Conservation (phyloP, 1,140 invertebrate species). For the Potamilus streckersoni region DNA sequence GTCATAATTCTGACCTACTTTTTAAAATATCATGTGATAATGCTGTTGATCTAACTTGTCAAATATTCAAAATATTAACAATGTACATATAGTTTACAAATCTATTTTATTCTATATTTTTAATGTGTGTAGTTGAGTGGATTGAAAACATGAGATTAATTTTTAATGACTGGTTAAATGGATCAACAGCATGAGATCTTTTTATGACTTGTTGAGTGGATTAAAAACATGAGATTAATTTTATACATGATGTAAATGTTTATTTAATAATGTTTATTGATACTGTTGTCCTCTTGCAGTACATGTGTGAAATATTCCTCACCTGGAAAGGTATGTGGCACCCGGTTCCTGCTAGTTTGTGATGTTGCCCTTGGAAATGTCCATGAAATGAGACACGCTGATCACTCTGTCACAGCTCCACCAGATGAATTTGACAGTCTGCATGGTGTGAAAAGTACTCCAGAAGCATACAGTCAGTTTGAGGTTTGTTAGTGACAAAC, state of each 20-base stretch:
- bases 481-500: constrained; percentile 28
- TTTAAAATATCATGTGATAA: too few relatives aligned
- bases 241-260: constrained; percentile 1
- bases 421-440: constrained; percentile 63
- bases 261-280: not conserved
- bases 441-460: constrained; percentile 54
- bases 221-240: not conserved
- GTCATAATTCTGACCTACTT: too few relatives aligned
- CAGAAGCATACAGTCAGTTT: constrained; percentile 47
- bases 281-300: constrained; percentile 37
- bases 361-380: constrained; percentile 63
- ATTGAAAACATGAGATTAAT: too few relatives aligned
- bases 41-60: too few relatives aligned
- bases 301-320: constrained; percentile 55
- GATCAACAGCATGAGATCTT: too few relatives aligned
- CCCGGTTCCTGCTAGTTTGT: constrained; percentile 55
- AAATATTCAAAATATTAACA: too few relatives aligned
- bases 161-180: too few relatives aligned
- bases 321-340: constrained; percentile 44
- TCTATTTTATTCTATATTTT: too few relatives aligned
- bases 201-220: not conserved
- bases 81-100: too few relatives aligned
- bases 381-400: constrained; percentile 34
- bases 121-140: too few relatives aligned
- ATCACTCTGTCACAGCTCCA: constrained; percentile 41